Conservation (phyloP, 1,140 invertebrate genomes). For the Calephelis nemesis region DNA sequence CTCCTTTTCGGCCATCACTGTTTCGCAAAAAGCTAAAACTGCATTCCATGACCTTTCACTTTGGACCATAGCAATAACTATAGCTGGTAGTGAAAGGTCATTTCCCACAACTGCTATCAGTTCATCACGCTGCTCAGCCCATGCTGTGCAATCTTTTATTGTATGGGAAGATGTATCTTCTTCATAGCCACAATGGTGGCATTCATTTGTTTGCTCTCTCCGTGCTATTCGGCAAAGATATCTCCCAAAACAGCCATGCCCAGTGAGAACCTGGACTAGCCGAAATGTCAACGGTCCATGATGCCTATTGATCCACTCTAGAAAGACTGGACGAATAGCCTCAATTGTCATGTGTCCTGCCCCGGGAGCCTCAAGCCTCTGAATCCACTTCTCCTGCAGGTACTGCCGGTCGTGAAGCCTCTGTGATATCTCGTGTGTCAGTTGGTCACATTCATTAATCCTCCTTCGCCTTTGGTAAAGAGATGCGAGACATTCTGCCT, state of each 20-base stretch:
- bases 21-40: not conserved
- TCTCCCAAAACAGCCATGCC: slow-evolving; percentile 32
- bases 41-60: not conserved
- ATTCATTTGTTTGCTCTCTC: slow-evolving; percentile 6
- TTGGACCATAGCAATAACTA: not conserved
- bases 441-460: not conserved
- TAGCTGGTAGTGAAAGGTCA: not conserved
- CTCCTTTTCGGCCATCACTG: not conserved
- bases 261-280: slow-evolving; percentile 27
- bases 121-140: not conserved
- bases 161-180: slow-evolving; percentile 18
- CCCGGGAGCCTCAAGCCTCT: not conserved
- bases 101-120: not conserved
- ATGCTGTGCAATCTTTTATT: not conserved
- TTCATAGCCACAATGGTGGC: slow-evolving; percentile 19
- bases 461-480: not conserved
- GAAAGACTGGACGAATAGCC: not conserved
- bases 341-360: not conserved
- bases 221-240: slow-evolving; percentile 22
- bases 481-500: not conserved
- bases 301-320: not conserved
- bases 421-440: not conserved
- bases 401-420: not conserved
- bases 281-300: slow-evolving; percentile 21
- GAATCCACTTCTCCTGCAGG: not conserved